These are phyloP conservation scores for Thalassaphorura encarpata DNA, from an alignment of 1,140 invertebrate species.

Conservation along the genomic window DNA sequence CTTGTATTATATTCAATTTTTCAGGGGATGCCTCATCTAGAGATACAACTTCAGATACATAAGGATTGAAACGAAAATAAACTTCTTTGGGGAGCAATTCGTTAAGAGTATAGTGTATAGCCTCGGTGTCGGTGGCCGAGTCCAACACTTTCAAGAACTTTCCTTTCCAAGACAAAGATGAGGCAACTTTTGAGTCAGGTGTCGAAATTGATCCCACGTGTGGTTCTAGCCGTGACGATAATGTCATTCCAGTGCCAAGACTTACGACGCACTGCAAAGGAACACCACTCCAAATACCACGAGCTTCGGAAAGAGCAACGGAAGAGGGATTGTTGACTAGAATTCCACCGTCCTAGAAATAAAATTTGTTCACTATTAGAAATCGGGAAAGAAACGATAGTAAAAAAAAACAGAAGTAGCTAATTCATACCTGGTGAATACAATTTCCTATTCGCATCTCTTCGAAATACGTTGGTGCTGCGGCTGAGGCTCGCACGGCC, in stretches of 20 bases:
- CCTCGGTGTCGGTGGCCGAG: slow-evolving; percentile 82
- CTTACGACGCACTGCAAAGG: slow-evolving; percentile 76
- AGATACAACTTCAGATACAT: slow-evolving; percentile 64
- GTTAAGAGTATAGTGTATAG: slow-evolving; percentile 66
- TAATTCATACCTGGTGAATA: slow-evolving; percentile 60
- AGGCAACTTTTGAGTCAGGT: slow-evolving; percentile 15
- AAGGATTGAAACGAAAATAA: slow-evolving; percentile 87
- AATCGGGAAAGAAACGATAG: slow-evolving; percentile 22
- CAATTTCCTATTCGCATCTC: slow-evolving; percentile 65
- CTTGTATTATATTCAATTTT: slow-evolving; percentile 50
- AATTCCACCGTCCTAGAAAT: slow-evolving; percentile 17
- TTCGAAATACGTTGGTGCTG: slow-evolving; percentile 86
- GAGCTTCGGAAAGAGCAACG: slow-evolving; percentile 78
- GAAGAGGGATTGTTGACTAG: slow-evolving; percentile 73
- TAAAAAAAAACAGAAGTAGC: background rate
- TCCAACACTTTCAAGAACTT: slow-evolving; percentile 77
- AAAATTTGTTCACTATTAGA: background rate
- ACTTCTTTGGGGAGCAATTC: slow-evolving; percentile 64
- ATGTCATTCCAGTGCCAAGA: slow-evolving; percentile 65
- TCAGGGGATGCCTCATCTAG: slow-evolving; percentile 72
- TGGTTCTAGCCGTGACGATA: slow-evolving; percentile 35
- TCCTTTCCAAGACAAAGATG: slow-evolving; percentile 56
- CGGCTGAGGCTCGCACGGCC: slow-evolving; percentile 78
- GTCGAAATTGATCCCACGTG: slow-evolving; percentile 16
- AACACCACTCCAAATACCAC: slow-evolving; percentile 69